phyloP scores from a whole-genome alignment of 2,113 vertebrate species.

The Petrocephalus zakoni region DNA sequence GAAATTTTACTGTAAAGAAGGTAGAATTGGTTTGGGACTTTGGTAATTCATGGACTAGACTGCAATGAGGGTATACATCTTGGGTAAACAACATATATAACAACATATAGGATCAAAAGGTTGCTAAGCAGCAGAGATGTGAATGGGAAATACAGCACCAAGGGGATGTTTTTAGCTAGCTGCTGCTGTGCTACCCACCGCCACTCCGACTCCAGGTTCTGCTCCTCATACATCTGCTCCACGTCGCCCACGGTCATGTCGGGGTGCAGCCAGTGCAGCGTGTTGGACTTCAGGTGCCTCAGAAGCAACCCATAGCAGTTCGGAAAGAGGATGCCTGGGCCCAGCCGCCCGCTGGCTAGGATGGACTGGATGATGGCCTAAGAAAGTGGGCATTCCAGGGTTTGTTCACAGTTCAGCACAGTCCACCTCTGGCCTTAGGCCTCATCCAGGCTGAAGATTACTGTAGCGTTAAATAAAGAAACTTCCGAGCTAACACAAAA shows the following conservation, averaged over 20 bases:
- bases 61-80: background rate
- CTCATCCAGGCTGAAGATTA: background rate
- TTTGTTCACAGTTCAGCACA: background rate
- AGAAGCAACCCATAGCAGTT: slow-evolving; percentile 80
- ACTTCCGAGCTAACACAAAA: background rate
- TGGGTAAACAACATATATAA: background rate
- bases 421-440: background rate
- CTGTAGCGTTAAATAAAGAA: background rate
- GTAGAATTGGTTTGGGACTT: background rate
- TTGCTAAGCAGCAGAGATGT: background rate
- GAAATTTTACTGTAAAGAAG: background rate
- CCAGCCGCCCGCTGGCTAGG: slow-evolving; percentile 78
- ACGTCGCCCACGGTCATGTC: slow-evolving; percentile 79
- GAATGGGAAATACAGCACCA: background rate
- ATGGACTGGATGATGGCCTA: slow-evolving; percentile 89
- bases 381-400: background rate
- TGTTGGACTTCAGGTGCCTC: slow-evolving; percentile 87
- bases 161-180: background rate
- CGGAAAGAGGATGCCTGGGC: slow-evolving; percentile 70
- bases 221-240: slow-evolving; percentile 83
- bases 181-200: slow-evolving; percentile 60
- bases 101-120: background rate
- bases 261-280: slow-evolving; percentile 88
- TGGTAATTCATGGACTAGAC: background rate
- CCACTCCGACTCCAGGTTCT: slow-evolving; percentile 88